Conservation (phyloP, 2,113 vertebrate genomes). For the Sciurus niger region DNA sequence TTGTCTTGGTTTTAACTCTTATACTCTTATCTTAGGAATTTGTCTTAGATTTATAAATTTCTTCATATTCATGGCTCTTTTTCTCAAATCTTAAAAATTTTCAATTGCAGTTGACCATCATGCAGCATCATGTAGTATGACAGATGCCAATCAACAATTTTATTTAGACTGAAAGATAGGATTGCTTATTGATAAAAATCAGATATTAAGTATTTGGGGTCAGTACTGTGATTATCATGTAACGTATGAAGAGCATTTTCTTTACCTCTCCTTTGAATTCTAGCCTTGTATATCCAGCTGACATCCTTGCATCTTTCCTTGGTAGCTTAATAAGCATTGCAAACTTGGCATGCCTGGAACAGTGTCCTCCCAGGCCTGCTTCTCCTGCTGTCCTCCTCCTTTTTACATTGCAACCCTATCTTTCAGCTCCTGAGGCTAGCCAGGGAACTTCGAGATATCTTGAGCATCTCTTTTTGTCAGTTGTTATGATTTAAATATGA, state of each 20-base stretch:
- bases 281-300: not conserved
- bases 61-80: not conserved
- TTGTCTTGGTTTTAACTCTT: not conserved
- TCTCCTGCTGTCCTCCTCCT: not conserved
- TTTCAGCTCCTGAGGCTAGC: not conserved
- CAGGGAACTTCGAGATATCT: not conserved
- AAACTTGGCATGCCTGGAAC: not conserved
- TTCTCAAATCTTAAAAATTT: not conserved
- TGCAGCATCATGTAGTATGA: not conserved
- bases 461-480: not conserved
- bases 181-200: not conserved
- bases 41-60: not conserved
- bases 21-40: conserved; percentile 18
- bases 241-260: not conserved
- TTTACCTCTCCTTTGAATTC: not conserved
- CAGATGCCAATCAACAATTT: not conserved
- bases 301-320: not conserved
- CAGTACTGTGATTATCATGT: not conserved
- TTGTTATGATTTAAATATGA: no score
- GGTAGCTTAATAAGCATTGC: not conserved
- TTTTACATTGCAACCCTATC: not conserved
- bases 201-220: not conserved
- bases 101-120: not conserved
- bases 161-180: not conserved
- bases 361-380: not conserved